phyloP scores from a whole-genome alignment of 2,888 invertebrate genomes.

The Leptarthrus brevirostris region DNA sequence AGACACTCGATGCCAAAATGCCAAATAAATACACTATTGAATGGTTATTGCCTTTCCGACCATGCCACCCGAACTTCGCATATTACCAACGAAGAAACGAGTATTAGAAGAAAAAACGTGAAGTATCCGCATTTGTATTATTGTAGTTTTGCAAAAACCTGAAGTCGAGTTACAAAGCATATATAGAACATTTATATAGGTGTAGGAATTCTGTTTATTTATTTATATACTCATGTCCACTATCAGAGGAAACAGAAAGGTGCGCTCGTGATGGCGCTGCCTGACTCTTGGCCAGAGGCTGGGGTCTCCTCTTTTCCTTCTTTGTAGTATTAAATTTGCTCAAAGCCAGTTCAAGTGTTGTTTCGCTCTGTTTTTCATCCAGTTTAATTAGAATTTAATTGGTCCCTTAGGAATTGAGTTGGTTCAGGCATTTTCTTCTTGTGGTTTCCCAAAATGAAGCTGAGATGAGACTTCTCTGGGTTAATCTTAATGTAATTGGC shows the following conservation, averaged over 20 bases:
- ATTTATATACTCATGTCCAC: slow-evolving; percentile 26
- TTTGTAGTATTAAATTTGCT: slow-evolving; percentile 33
- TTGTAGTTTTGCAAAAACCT: too few species aligned
- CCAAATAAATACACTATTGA: slow-evolving; percentile 55
- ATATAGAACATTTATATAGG: too few species aligned
- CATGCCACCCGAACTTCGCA: slow-evolving; percentile 38
- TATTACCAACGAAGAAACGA: neutral
- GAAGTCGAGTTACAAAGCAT: neutral
- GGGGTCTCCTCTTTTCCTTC: slow-evolving; percentile 11
- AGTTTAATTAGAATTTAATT: slow-evolving; percentile 49
- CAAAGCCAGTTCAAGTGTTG: slow-evolving; percentile 2
- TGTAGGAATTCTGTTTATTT: too few species aligned
- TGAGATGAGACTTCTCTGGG: slow-evolving; percentile 24
- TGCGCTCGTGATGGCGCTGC: neutral
- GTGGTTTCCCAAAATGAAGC: slow-evolving; percentile 30
- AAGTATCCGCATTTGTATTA: neutral
- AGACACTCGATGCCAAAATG: slow-evolving; percentile 55
- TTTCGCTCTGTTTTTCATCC: slow-evolving; percentile 35
- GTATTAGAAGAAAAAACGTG: neutral
- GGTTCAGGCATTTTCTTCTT: slow-evolving; percentile 8
- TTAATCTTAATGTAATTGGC: slow-evolving; percentile 47
- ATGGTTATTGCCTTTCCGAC: slow-evolving; percentile 54
- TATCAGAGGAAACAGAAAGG: neutral
- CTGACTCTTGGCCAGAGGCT: neutral
- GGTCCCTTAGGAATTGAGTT: slow-evolving; percentile 15